Evolutionary conservation across 2,797 vertebrate genomes (phyloP), one percentile per base, ranked within the genome.

Genomic region (Balearica regulorum): DNA sequence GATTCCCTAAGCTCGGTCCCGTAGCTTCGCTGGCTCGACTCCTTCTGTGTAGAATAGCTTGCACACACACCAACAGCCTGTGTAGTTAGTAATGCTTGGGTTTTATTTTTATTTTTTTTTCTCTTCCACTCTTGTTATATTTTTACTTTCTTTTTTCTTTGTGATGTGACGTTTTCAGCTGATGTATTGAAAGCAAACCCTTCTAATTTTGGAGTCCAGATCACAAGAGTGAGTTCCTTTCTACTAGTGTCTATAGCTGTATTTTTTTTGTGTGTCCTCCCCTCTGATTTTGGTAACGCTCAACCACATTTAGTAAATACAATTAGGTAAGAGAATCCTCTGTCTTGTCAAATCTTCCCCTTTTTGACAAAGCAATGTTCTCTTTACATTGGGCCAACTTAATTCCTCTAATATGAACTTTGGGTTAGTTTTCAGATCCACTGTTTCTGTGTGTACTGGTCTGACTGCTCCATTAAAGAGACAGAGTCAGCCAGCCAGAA

Each of bases 181-280:
- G 97, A 98, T 98, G 98, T 97, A 95, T 97, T 98, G 97, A 98
- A 98, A 98, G 97, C 98, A 98, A 98, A 98, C 97, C 97, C 98
- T 98, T 97, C 98, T 98, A 98, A 98, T 98, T 98, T 97, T 96
- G 97, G 96, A 98, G 96, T 86, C 97, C 98, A 98, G 97, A 98
- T 98, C 97, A 98, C 97, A 97, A 97, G 98, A 98, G 98, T 98
- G 98, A 98, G 98, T 98, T 98, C 91, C 90, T 98, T 97, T 98
- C 96, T 97, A 91, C 94, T 95, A 90, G 95, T 98, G 94, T 98
- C 96, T 98, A 46, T 97, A 97, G 97, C 97, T 98, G 95, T 98
- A 89, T 87, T 96, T 92, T 87, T 90, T 93, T 91, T 96, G 89
- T 96, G 94, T 97, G 92, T 96, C 91, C 65, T 96, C 55, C 90